Percentiles rank a stretch among this genome's conserved stretches.
Evolutionary conservation across 2,888 invertebrate genomes (phyloP).

Genomic region (Octonoba sinensis): DNA sequence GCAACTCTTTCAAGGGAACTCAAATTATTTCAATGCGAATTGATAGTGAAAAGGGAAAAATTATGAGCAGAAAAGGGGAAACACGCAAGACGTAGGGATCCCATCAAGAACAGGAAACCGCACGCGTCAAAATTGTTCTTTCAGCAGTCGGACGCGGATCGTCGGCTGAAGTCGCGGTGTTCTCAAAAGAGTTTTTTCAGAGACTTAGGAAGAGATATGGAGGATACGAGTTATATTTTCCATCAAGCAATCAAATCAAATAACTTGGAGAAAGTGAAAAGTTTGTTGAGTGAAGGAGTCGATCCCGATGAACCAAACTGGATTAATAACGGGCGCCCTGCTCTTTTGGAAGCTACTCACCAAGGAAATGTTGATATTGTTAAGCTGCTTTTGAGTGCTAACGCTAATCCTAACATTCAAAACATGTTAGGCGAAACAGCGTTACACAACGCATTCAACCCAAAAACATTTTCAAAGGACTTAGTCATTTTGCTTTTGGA

Average conservation of each 20-base stretch:
- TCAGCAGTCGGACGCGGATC: background rate
- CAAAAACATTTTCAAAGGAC: conserved; percentile 48
- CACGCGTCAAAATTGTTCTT: background rate
- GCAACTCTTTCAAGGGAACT: no score
- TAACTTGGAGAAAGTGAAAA: conserved; percentile 40
- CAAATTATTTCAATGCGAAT: no score
- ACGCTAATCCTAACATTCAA: conserved; percentile 58
- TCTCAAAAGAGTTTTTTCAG: no score
- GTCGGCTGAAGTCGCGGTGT: background rate
- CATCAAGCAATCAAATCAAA: conserved; percentile 59
- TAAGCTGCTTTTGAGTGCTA: conserved; percentile 30
- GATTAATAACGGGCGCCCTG: conserved; percentile 61
- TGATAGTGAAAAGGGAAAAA: background rate
- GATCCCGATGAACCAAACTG: conserved; percentile 65
- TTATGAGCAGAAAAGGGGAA: background rate
- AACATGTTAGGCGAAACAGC: conserved; percentile 65
- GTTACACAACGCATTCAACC: conserved; percentile 63
- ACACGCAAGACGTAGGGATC: no score
- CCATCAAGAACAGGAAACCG: no score
- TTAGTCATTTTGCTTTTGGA: conserved; percentile 56
- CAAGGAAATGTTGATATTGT: conserved; percentile 51
- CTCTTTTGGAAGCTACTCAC: conserved; percentile 63
- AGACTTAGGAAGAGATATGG: no score
- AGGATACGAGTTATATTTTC: conserved; percentile 13
- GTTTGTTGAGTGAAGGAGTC: conserved; percentile 49